These are phyloP conservation scores for Lasius platythorax DNA, from an alignment of 2,888 invertebrate genomes.

Conservation along the genomic window DNA sequence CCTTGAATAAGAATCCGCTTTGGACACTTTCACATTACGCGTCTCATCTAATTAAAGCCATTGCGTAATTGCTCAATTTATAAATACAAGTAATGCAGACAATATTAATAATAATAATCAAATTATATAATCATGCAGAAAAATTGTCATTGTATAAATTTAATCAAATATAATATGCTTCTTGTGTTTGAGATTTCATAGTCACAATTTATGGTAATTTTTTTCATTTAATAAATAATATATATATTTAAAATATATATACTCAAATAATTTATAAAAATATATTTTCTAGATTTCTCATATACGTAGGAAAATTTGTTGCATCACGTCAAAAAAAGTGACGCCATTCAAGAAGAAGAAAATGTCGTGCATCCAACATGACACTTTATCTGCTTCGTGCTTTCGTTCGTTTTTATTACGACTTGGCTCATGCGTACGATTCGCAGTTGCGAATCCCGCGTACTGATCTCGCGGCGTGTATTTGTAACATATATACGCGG, in stretches of 20 bases:
- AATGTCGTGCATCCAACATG: constrained; percentile 23
- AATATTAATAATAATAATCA: constrained; percentile 5
- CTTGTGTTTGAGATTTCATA: not conserved
- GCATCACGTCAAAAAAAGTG: not conserved
- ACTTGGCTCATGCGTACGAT: constrained; percentile 35
- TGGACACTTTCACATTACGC: not conserved
- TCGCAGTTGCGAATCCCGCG: constrained; percentile 53
- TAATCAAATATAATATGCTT: not conserved
- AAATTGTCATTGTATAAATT: not conserved
- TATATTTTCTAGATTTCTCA: not conserved
- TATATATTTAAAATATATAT: not conserved
- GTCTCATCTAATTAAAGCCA: not conserved
- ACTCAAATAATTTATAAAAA: not conserved
- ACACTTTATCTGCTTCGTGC: constrained; percentile 36
- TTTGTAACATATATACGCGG: constrained; percentile 64
- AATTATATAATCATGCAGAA: not conserved
- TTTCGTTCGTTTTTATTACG: constrained; percentile 57
- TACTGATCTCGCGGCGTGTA: constrained; percentile 19
- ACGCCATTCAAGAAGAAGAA: not conserved
- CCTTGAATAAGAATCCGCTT: not conserved
- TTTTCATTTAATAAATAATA: not conserved
- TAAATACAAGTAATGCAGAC: not conserved
- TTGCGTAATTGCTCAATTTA: not conserved
- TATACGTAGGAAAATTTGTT: not conserved
- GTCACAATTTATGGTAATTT: not conserved